Evolutionary conservation across 2,888 invertebrate genomes (phyloP), one percentile per base, ranked within the genome.

Genomic region (Neria commutata): DNA sequence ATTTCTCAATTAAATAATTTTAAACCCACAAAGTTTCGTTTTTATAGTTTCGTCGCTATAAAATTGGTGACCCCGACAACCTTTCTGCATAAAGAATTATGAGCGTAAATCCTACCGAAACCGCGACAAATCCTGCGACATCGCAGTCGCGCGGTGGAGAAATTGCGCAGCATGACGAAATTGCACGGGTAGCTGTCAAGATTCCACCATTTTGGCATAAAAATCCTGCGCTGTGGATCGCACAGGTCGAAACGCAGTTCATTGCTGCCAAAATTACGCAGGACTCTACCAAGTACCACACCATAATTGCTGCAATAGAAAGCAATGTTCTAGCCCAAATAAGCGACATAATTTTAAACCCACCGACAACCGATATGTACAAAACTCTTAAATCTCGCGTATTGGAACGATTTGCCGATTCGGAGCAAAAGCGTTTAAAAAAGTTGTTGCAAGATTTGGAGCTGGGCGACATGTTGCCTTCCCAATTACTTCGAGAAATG

Each of bases 191-290:
- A 17, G 21, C 34, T 1, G 33, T 57, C 1, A 52, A 53, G 52
- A 25, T 54, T 37, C 53, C 49, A 1, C 47, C 25, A 4, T 58
- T 58, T 47, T 58, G 58, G 53, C 52, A 53, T 17, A 53, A 33
- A 33, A 47, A 58, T 26, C 53, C 53, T 2, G 56, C 53, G 29
- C 47, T 72, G 14, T 72, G 71, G 70, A 66, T 73, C 37, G 19
- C 19, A 14, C 71, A 72, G 53, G 53, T 73, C 16, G 70, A 73
- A 17, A 52, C 47, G 16, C 11, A 40, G 16, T 16, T 47, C 2
- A n/a, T n/a, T n/a, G n/a, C n/a, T n/a, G n/a, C n/a, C n/a, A n/a
- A n/a, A n/a, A n/a, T n/a, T n/a, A n/a, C n/a, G n/a, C n/a, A n/a
- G n/a, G n/a, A n/a, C n/a, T n/a, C n/a, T n/a, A n/a, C n/a, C n/a